Evolutionary conservation across 30 jellyfish, hydroid and myxozoan species (phyloP).

Genomic region (Sanderia malayensis): DNA sequence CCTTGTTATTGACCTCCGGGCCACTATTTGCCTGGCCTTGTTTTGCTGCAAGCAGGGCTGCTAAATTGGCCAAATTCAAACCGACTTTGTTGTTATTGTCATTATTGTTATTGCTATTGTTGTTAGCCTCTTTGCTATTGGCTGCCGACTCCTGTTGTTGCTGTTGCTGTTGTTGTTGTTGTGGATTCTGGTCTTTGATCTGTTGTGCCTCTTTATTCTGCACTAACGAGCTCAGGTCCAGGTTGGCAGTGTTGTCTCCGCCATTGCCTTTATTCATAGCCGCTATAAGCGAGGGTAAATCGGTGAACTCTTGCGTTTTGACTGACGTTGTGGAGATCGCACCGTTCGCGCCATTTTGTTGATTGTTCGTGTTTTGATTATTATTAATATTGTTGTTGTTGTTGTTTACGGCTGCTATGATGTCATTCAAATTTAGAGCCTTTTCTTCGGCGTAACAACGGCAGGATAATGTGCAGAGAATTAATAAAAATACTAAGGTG

Average conservation of each 20-base stretch:
- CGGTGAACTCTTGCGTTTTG: slow-evolving; percentile 66
- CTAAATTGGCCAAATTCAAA: slow-evolving; percentile 5
- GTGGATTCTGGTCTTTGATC: neutral
- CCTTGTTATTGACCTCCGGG: neutral
- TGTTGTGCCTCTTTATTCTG: slow-evolving; percentile 19
- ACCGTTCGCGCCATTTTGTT: slow-evolving; percentile 13
- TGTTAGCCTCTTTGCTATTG: slow-evolving; percentile 15
- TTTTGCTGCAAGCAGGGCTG: slow-evolving; percentile 19
- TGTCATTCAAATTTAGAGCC: slow-evolving; percentile 47
- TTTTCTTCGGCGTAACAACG: slow-evolving; percentile 22
- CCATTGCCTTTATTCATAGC: slow-evolving; percentile 50
- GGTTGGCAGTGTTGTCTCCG: slow-evolving; percentile 46
- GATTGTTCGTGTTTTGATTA: slow-evolving; percentile 58
- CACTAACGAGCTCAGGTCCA: slow-evolving; percentile 39
- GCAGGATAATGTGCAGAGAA: neutral
- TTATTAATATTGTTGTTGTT: slow-evolving; percentile 32
- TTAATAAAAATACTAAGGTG: neutral
- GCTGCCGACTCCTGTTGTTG: slow-evolving; percentile 6
- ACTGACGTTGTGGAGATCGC: slow-evolving; percentile 62
- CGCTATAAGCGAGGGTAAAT: slow-evolving; percentile 44
- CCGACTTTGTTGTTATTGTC: too few relatives aligned
- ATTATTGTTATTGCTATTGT: neutral
- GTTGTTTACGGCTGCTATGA: slow-evolving; percentile 50
- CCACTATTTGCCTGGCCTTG: slow-evolving; percentile 3
- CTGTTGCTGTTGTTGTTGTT: slow-evolving; percentile 32